Evolutionary conservation across 2,113 vertebrate species (phyloP).

Genomic region (Ginglymostoma cirratum): DNA sequence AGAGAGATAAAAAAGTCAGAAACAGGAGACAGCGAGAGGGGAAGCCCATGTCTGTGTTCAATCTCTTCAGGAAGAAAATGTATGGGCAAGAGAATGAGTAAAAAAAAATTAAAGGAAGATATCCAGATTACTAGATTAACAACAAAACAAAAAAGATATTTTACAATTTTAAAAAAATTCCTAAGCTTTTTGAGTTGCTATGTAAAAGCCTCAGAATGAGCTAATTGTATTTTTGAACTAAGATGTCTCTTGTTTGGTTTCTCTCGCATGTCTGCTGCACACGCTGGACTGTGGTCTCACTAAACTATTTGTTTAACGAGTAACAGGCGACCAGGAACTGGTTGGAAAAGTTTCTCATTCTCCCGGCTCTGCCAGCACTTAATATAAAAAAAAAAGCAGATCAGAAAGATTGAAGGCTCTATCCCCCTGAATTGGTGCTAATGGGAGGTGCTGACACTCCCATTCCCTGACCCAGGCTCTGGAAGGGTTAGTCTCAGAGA

Average conservation of each 20-base stretch:
- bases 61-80: background rate
- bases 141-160: background rate
- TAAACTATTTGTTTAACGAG: background rate
- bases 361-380: background rate
- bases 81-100: background rate
- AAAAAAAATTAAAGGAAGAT: background rate
- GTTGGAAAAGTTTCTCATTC: background rate
- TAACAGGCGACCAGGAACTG: background rate
- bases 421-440: no score
- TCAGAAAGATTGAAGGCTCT: background rate
- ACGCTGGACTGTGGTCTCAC: background rate
- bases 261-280: background rate
- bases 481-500: no score
- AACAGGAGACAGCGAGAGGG: background rate
- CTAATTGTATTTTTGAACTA: background rate
- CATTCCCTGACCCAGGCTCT: no score
- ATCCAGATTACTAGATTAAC: background rate
- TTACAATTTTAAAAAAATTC: background rate
- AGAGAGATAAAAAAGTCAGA: background rate
- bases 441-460: background rate
- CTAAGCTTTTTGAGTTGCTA: background rate
- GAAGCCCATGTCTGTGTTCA: background rate
- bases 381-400: background rate
- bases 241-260: background rate
- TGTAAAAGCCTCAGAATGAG: background rate